Evolutionary conservation across 2,888 invertebrate species (phyloP), one percentile per base, ranked within the genome.

Genomic region (Trachelus iudaicus): DNA sequence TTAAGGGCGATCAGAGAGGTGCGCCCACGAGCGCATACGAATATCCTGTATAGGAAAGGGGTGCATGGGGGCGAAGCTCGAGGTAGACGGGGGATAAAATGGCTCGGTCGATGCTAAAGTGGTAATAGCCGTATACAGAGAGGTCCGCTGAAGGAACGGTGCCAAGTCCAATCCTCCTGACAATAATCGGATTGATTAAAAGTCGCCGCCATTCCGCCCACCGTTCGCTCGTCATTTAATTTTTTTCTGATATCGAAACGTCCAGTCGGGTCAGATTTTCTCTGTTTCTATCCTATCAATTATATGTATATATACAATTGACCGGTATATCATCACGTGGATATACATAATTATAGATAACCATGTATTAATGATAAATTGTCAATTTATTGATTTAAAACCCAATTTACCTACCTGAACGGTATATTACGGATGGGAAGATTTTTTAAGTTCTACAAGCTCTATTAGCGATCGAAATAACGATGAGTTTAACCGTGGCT

Each of bases 111-210:
- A 75, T 75, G 82, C 78, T 81, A 76, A 83, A 84, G 81, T 80
- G 84, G 81, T 82, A 81, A 86, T 83, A 81, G 80, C 73, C 79
- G 31, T 77, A 80, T 79, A 81, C 78, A 75, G 79, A 75, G 56
- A 56, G 56, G 76, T 35, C 76, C 77, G 75, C 76, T 77, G 77
- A 80, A 81, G 81, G 82, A 85, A 83, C 81, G 81, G 77, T 85
- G 86, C 84, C 86, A 83, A 82, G 84, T 86, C 82, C 84, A 84
- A 88, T 85, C 81, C 83, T 81, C 80, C 81, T 84, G 84, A 87
- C 85, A 85, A 87, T 88, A 87, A 88, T 87, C 85, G 85, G 82
- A 85, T 88, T 85, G 87, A 88, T 88, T 88, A 88, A 88, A 87
- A 87, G 86, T 88, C 84, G 84, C 85, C 80, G 78, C 81, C 81